These are phyloP conservation scores for Microvelia longipes DNA, from an alignment of 1,140 invertebrate species.

Conservation along the genomic window DNA sequence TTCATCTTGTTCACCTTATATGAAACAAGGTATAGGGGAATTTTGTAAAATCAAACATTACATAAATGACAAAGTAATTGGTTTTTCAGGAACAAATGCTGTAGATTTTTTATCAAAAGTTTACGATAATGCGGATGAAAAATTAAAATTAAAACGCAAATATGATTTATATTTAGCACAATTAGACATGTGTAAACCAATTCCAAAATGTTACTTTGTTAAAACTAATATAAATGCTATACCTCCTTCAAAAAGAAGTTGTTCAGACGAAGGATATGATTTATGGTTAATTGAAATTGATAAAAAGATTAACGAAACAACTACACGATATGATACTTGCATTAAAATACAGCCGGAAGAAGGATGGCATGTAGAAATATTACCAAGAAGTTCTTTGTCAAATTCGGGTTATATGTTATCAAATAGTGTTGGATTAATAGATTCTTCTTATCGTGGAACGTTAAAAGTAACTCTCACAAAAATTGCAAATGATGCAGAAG, in stretches of 20 bases:
- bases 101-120: neutral
- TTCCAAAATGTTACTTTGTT: neutral
- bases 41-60: neutral
- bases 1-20: neutral
- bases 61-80: neutral
- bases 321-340: neutral
- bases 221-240: neutral
- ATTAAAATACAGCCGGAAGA: neutral
- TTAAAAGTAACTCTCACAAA: neutral
- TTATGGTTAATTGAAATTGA: neutral
- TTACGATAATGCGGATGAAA: neutral
- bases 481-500: neutral
- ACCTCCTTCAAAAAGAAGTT: neutral
- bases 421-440: neutral
- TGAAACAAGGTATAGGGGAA: neutral
- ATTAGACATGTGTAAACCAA: neutral
- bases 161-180: neutral
- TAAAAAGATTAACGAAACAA: neutral
- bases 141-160: neutral
- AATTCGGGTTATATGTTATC: neutral
- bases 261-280: neutral
- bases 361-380: neutral
- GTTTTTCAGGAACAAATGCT: neutral
- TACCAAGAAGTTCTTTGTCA: neutral
- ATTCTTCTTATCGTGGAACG: neutral